Evolutionary conservation across 2,797 vertebrate species (phyloP).

Genomic region (Orientallactaga sibirica): DNA sequence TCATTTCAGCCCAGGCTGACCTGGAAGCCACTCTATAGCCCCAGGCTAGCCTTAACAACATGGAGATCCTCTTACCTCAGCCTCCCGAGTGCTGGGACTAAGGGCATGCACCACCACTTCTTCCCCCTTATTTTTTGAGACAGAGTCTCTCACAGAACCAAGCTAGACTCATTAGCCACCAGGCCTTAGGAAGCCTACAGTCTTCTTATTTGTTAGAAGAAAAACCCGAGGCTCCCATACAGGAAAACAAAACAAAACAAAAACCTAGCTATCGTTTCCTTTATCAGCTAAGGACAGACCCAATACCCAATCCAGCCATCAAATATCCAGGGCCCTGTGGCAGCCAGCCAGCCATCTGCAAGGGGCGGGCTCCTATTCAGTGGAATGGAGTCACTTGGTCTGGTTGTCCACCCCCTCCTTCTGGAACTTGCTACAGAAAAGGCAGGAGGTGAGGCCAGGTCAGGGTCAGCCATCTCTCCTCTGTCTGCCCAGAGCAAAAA

Average conservation of each 20-base stretch:
- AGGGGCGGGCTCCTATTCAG: accelerated
- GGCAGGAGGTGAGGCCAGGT: neutral
- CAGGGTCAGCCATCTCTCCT: neutral
- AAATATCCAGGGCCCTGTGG: accelerated
- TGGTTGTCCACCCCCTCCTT: accelerated
- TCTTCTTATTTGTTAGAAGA: neutral
- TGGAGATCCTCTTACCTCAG: too few species aligned
- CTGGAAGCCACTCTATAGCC: too few species aligned
- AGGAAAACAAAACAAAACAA: neutral
- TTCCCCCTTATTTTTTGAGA: too few species aligned
- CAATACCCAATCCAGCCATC: accelerated
- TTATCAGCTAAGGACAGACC: neutral
- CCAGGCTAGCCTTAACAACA: too few species aligned
- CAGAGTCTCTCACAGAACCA: too few species aligned
- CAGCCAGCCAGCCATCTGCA: neutral
- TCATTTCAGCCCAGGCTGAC: too few species aligned
- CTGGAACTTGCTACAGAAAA: neutral
- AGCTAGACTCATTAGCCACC: too few species aligned
- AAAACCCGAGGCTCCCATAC: neutral
- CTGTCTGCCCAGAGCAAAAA: conserved; percentile 7
- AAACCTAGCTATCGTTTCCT: too few species aligned
- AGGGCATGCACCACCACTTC: too few species aligned
- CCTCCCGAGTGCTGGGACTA: too few species aligned
- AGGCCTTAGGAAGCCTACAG: too few species aligned
- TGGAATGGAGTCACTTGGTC: accelerated